Evolutionary conservation across 2,113 vertebrate genomes (phyloP).

Genomic region (Cynoglossus semilaevis): DNA sequence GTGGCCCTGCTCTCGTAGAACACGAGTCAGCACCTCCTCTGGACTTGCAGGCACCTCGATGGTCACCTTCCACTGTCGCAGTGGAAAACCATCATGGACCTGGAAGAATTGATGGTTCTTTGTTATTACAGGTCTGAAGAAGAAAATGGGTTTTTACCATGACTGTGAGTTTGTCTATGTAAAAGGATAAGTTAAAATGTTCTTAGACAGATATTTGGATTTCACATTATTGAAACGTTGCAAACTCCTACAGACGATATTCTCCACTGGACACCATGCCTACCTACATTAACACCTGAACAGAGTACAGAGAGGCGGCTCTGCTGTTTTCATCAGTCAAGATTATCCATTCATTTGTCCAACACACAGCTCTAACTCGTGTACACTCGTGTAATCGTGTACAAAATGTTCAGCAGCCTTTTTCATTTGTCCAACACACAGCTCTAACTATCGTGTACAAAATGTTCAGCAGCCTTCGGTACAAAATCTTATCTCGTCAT

Average conservation of each 20-base stretch:
- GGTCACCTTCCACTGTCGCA: constrained; percentile 90
- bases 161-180: not conserved
- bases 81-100: constrained; percentile 89
- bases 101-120: constrained; percentile 44
- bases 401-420: no score
- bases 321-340: no score
- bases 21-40: constrained; percentile 85
- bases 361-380: not conserved
- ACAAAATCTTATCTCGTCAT: constrained; percentile 12
- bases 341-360: no score
- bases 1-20: constrained; percentile 88
- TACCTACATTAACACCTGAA: no score
- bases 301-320: no score
- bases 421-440: not conserved
- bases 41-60: constrained; percentile 87
- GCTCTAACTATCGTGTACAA: not conserved
- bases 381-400: no score
- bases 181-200: not conserved
- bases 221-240: no score
- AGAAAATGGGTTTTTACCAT: not conserved
- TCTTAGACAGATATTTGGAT: no score
- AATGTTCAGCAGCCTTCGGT: not conserved
- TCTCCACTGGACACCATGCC: no score
- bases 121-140: no score
- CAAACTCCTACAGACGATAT: no score